Base-by-base conservation (phyloP, 2,797 vertebrate genomes). In the Chaunax sp. region DNA sequence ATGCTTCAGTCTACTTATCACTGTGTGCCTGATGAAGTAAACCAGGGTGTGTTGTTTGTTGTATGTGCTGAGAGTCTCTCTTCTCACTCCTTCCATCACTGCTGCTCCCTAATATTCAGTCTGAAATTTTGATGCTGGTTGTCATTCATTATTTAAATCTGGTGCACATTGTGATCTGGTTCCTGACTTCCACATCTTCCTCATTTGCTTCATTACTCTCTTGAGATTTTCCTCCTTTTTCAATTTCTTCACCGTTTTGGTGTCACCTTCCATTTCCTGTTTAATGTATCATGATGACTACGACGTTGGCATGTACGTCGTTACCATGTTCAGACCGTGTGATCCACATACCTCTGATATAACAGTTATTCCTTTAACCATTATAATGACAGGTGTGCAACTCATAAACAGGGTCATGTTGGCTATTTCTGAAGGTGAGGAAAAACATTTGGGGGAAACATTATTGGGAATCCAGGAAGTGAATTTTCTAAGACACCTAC, bases 141-240 rank as follows among this genome's bases (percentile, higher is more conserved):
- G 62, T 76, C 53, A 80, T 90, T 77, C 78, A 88, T 83, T 59
- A 87, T 90, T 88, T 44, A 87, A 72, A 71, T 57, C 51, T 43
- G 30, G 57, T 11, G 6, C 56, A n/a, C 23, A 38, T 72, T 58
- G 54, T 72, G 61, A 37, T 58, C 56, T 37, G 20, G 23, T 49
- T 78, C 49, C 55, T 23, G 23, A 26, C n/a, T n/a, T n/a, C n/a
- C n/a, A n/a, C n/a, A n/a, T n/a, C n/a, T 56, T 69, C 72, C 60
- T 75, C 33, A 38, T 37, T 59, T 19, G 41, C 33, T 33, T 64
- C 46, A 47, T 50, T 25, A 19, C 20, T 46, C 53, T 37, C 46
- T 44, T 50, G 56, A 64, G 45, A 54, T 47, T 52, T 33, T n/a
- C n/a, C n/a, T n/a, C n/a, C 11, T 23, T 44, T 30, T 30, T 9